These are phyloP conservation scores for Conomelus anceps DNA, from an alignment of 2,888 invertebrate genomes.

Conservation along the genomic window DNA sequence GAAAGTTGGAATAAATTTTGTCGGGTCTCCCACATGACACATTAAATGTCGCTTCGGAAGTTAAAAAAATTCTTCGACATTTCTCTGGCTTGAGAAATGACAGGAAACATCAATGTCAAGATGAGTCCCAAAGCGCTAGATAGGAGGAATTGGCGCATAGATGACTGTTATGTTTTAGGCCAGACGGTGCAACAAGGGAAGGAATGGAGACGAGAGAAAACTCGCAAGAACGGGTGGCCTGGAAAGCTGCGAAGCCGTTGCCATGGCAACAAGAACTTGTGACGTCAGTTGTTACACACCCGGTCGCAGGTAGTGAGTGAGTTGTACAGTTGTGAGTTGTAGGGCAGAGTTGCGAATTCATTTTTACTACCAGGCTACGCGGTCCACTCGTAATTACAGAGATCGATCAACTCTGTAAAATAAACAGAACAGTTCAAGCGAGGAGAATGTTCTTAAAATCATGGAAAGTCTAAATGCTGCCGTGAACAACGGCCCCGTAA, in stretches of 20 bases:
- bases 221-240: not conserved
- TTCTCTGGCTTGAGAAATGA: not conserved
- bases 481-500: no score
- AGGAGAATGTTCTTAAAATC: no score
- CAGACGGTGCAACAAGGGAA: no score
- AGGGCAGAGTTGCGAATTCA: not conserved
- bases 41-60: not conserved
- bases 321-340: not conserved
- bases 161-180: no score
- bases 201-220: not conserved
- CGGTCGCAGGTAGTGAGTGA: not conserved
- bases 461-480: not conserved
- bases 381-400: not conserved
- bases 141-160: not conserved
- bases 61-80: not conserved
- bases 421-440: not conserved
- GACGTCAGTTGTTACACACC: not conserved
- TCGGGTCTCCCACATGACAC: not conserved
- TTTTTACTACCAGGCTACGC: not conserved
- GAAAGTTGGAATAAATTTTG: not conserved
- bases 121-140: not conserved
- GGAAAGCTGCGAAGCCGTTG: not conserved
- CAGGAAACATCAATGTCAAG: not conserved
- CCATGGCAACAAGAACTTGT: not conserved
- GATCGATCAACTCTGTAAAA: not conserved